Conservation (phyloP, 2,797 vertebrate genomes). For the Pteronotus mesoamericanus region DNA sequence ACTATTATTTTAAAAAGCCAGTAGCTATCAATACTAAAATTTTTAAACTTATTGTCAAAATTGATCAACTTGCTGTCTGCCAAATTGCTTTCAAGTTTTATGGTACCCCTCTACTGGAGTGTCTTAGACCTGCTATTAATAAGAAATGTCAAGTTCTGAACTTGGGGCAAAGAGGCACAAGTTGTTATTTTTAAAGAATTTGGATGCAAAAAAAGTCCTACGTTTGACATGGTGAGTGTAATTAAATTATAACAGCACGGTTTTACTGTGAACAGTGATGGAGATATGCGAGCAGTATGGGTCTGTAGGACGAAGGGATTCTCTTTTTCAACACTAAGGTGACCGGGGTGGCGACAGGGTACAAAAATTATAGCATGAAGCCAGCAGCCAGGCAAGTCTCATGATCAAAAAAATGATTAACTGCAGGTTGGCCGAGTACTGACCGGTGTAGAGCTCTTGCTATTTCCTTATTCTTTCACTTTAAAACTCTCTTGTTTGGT, state of each 20-base stretch:
- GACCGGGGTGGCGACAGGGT: not conserved
- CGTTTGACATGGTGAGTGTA: not conserved
- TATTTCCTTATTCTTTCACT: not conserved
- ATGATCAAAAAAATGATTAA: not conserved
- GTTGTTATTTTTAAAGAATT: not conserved
- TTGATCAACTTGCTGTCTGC: not conserved
- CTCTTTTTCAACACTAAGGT: not conserved
- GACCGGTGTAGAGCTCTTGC: not conserved
- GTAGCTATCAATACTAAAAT: not conserved
- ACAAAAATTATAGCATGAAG: not conserved
- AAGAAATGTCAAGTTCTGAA: not conserved
- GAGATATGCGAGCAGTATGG: not conserved
- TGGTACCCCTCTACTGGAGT: not conserved
- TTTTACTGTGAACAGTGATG: not conserved
- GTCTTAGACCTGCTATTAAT: not conserved
- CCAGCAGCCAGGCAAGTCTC: not conserved
- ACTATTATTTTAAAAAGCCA: not conserved
- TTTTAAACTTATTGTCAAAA: not conserved
- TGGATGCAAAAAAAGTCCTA: not conserved
- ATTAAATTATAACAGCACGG: not conserved
- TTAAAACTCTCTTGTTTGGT: not conserved
- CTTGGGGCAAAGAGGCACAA: not conserved
- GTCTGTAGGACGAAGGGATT: not conserved
- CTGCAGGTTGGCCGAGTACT: not conserved
- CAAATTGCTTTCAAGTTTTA: not conserved